phyloP scores from a whole-genome alignment of 1,140 invertebrate genomes.

The Druon quercuslanigerum region DNA sequence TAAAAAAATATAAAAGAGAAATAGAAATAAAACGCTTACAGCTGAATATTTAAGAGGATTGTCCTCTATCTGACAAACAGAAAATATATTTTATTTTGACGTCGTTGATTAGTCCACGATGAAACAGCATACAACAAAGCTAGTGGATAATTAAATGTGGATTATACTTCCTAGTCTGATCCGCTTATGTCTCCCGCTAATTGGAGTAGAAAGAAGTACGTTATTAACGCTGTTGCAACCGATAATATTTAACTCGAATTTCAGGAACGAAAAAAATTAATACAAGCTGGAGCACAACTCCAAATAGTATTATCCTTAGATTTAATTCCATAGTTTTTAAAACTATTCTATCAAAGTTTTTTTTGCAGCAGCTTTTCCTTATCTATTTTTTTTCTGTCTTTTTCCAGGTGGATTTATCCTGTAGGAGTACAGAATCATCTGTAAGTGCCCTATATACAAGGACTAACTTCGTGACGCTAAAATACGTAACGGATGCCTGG shows the following conservation, averaged over 20 bases:
- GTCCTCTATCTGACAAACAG: too few relatives aligned
- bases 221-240: too few relatives aligned
- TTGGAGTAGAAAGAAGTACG: constrained; percentile 44
- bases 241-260: too few relatives aligned
- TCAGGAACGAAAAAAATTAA: too few relatives aligned
- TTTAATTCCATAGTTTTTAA: too few relatives aligned
- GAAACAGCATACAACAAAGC: constrained; percentile 1
- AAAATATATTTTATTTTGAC: too few relatives aligned
- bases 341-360: too few relatives aligned
- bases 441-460: constrained; percentile 91
- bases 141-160: constrained; percentile 60
- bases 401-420: constrained; percentile 91
- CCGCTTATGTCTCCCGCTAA: constrained; percentile 41
- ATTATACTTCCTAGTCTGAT: constrained; percentile 47
- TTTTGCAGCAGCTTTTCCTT: not conserved
- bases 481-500: constrained; percentile 95
- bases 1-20: too few relatives aligned
- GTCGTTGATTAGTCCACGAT: too few relatives aligned
- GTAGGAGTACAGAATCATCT: constrained; percentile 90
- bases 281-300: too few relatives aligned
- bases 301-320: too few relatives aligned
- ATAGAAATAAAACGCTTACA: constrained; percentile 34
- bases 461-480: constrained; percentile 94
- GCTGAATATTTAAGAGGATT: constrained; percentile 41
- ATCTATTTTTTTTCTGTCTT: constrained; percentile 25